Conservation (phyloP, 2,888 invertebrate species). For the Parthenolecanium corni region DNA sequence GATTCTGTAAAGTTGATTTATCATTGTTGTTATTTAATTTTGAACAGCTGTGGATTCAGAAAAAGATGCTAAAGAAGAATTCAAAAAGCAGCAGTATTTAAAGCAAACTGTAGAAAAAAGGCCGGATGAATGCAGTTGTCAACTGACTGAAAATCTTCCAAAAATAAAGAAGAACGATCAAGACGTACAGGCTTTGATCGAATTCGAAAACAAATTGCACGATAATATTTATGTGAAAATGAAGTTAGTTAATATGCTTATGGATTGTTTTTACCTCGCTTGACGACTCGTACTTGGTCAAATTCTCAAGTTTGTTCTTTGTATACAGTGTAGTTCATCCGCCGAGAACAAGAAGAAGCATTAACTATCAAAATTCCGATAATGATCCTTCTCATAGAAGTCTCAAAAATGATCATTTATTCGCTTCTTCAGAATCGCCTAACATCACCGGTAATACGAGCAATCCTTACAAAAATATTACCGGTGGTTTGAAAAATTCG, state of each 20-base stretch:
- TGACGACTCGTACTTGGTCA: not conserved
- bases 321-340: not conserved
- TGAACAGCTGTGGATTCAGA: conserved; percentile 37
- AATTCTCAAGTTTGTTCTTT: too few species aligned
- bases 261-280: not conserved
- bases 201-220: conserved; percentile 70
- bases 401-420: too few species aligned
- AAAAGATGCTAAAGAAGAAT: conserved; percentile 35
- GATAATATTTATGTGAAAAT: conserved; percentile 57
- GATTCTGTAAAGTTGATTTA: too few species aligned
- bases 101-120: conserved; percentile 29
- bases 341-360: not conserved
- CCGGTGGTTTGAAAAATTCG: too few species aligned
- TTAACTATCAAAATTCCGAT: too few species aligned
- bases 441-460: too few species aligned
- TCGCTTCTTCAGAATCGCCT: too few species aligned
- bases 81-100: conserved; percentile 15
- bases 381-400: too few species aligned
- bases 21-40: conserved; percentile 22
- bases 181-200: conserved; percentile 49
- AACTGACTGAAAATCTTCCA: conserved; percentile 35
- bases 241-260: too few species aligned
- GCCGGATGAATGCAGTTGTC: conserved; percentile 37
- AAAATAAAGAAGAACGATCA: conserved; percentile 42
- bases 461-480: too few species aligned